Evolutionary conservation across 2,888 invertebrate genomes (phyloP), one percentile per base, ranked within the genome.

Genomic region (Notodonta dromedarius): DNA sequence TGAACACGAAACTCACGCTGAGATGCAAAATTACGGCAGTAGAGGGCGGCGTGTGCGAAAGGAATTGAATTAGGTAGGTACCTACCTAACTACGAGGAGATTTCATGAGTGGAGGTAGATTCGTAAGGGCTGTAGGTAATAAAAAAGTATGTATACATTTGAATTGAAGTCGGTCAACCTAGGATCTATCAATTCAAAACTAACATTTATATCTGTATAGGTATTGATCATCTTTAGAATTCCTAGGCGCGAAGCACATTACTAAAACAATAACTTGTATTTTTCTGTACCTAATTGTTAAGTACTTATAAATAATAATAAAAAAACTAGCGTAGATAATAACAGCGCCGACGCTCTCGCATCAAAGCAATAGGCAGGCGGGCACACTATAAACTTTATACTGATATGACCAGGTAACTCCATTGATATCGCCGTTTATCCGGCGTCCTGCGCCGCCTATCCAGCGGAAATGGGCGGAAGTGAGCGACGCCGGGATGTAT

Each of bases 1-100:
- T 91, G 89, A 84, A 88, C 91, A 87, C 90, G 87, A 93, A 92
- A 87, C 89, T 90, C 93, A 92, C 83, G 93, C 93, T 91, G 93
- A 86, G 93, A 91, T 91, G 87, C 77, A 77, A 88, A 91, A 92
- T 93, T 88, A 88, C 89, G 73, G 79, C 79, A 76, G 71, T 83
- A 84, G 86, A 85, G 90, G 90, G 89, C 84, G 88, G 82, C 78
- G 79, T 80, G 80, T 77, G 82, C 81, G 74, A 84, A 82, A 81
- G 83, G 84, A 91, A 92, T 92, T 87, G 75, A 90, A 89, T 93
- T 89, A 52, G 9, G n/a, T n/a, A n/a, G 24, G 24, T 24, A 24
- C 24, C 24, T 24, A 24, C 2, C 24, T 24, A 24, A 1, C 24
- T 24, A 89, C 77, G 75, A 73, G 81, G 79, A 86, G 85, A 85